Conservation (phyloP, 2,797 vertebrate species). For the Crenuchus spilurus region DNA sequence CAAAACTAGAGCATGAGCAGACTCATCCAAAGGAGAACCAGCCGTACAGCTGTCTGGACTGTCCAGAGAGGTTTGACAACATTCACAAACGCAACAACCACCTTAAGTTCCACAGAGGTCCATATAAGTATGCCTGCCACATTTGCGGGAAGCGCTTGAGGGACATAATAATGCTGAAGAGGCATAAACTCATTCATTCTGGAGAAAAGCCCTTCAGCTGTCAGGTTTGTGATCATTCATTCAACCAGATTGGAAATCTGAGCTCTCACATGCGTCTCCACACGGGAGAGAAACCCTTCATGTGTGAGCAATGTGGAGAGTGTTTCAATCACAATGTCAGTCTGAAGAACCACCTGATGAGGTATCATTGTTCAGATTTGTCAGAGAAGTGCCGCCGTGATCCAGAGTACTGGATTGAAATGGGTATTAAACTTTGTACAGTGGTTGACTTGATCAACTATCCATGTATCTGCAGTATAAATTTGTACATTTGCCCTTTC, state of each 20-base stretch:
- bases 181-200: slow-evolving; percentile 19
- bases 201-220: slow-evolving; percentile 29
- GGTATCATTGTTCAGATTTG: background rate
- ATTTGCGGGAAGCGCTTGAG: background rate
- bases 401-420: too few relatives aligned
- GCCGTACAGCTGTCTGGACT: slow-evolving; percentile 25
- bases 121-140: slow-evolving; percentile 13
- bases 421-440: too few relatives aligned
- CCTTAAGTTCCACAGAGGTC: background rate
- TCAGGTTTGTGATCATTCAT: slow-evolving; percentile 25
- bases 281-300: slow-evolving; percentile 13
- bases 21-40: slow-evolving; percentile 16
- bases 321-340: slow-evolving; percentile 9
- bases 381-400: background rate
- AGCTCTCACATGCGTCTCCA: slow-evolving; percentile 14
- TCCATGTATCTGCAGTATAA: too few relatives aligned
- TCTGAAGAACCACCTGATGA: slow-evolving; percentile 12
- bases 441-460: too few relatives aligned
- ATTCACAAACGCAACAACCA: slow-evolving; percentile 14
- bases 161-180: slow-evolving; percentile 10
- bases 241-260: slow-evolving; percentile 6
- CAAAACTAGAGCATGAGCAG: slow-evolving; percentile 27
- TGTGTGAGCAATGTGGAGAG: slow-evolving; percentile 26
- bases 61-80: slow-evolving; percentile 23
- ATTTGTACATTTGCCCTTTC: too few relatives aligned